Evolutionary conservation across 2,888 invertebrate species (phyloP), one percentile per base, ranked within the genome.

Genomic region (Agrilus mali): DNA sequence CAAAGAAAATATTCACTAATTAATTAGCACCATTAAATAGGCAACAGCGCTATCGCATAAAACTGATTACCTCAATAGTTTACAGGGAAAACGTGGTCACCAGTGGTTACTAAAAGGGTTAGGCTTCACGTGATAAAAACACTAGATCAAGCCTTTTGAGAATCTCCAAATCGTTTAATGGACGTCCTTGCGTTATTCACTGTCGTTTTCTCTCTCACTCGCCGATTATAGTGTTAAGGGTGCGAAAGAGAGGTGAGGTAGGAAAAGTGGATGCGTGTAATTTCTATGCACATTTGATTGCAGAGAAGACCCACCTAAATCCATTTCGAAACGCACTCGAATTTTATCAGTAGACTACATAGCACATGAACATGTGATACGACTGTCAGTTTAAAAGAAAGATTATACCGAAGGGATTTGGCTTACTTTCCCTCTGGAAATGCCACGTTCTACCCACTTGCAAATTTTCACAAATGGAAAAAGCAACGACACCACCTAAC

Each of bases 351-450:
- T 57, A 62, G 61, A n/a, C 58, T 51, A 56, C 56, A 53, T 53
- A 57, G 55, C 58, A 60, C 51, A 57, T 58, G 57, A 27, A 27
- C 27, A 27, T 61, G 61, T 63, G 63, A 64, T 65, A 65, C 61
- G 55, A 58, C 60, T 65, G 65, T 65, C 65, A 65, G 63, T 63
- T 58, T 53, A 53, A 56, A 66, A 66, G 65, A 66, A 64, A 60
- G 65, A 66, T 66, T 57, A 62, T 56, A 61, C 65, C 65, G 57
- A 57, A 55, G 65, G 65, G 65, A 64, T 55, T 27, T 51, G 50
- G 49, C 51, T 50, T 40, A 52, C 57, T 57, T 57, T 63, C 63
- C 63, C 64, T 51, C 57, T 56, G 63, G 63, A 62, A 63, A 63
- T 63, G 60, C 58, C 52, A 27, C 27, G 27, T 27, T 27, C 27